Percentiles rank a stretch among this genome's conserved stretches.
phyloP scores from a whole-genome alignment of 2,888 invertebrate species.

The Willowsia nigromaculata region DNA sequence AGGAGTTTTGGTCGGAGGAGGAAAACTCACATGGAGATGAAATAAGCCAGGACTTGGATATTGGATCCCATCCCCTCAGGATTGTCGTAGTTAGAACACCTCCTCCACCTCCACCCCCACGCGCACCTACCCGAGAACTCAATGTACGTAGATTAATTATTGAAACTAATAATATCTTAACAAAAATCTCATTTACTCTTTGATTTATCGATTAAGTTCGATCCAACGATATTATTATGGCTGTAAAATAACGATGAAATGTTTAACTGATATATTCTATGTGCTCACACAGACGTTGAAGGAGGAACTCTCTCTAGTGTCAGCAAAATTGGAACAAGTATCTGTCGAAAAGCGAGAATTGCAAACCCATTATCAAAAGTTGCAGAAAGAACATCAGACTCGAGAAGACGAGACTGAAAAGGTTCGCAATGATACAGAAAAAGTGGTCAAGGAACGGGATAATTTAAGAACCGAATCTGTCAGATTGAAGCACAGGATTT shows the following conservation, averaged over 20 bases:
- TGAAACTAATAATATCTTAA: too few relatives aligned
- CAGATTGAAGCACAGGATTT: constrained; percentile 91
- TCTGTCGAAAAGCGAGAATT: constrained; percentile 82
- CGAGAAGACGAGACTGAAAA: constrained; percentile 81
- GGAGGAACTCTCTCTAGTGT: constrained; percentile 84
- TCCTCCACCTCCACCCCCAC: constrained; percentile 78
- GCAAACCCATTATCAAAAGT: constrained; percentile 77
- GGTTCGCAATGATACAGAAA: constrained; percentile 78
- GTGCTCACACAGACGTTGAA: constrained; percentile 81
- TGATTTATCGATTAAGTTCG: too few relatives aligned
- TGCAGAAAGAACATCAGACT: constrained; percentile 78
- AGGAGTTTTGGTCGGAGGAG: constrained; percentile 78
- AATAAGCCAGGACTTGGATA: constrained; percentile 70
- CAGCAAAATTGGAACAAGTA: constrained; percentile 85
- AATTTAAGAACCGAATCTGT: constrained; percentile 87
- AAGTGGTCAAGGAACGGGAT: constrained; percentile 80
- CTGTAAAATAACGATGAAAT: too few relatives aligned
- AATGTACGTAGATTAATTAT: constrained; percentile 73
- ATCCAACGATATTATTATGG: too few relatives aligned
- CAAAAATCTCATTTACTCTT: too few relatives aligned
- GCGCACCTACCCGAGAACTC: constrained; percentile 78
- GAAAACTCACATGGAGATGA: constrained; percentile 69
- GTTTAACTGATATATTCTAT: background rate
- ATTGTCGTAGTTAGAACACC: constrained; percentile 77
- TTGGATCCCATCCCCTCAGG: constrained; percentile 77